phyloP scores from a whole-genome alignment of 2,113 vertebrate genomes.

The Tenrec ecaudatus region DNA sequence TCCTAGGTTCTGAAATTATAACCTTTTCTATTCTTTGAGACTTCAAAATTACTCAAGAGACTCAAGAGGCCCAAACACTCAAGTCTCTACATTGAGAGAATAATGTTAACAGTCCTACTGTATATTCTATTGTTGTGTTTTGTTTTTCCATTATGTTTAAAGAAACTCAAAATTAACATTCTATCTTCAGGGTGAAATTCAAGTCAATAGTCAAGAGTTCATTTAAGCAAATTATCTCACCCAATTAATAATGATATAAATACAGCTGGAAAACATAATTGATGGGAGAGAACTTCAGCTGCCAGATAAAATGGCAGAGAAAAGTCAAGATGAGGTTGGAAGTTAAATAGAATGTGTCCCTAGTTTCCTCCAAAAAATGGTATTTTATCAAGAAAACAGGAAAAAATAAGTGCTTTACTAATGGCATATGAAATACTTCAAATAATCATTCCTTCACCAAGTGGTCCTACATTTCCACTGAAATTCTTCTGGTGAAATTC shows the following conservation, averaged over 20 bases:
- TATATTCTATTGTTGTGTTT: neutral
- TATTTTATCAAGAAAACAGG: neutral
- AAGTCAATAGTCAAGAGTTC: constrained; percentile 6
- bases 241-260: constrained; percentile 47
- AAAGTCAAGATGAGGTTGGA: constrained; percentile 13
- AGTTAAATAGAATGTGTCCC: neutral
- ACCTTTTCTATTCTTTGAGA: neutral
- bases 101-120: neutral
- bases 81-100: neutral
- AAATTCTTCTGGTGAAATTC: neutral
- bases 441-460: neutral
- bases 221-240: constrained; percentile 1
- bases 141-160: neutral
- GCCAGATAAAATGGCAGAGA: neutral
- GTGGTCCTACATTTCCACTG: neutral
- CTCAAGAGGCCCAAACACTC: neutral
- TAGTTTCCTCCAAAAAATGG: neutral
- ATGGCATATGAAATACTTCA: neutral
- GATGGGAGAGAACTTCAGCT: constrained; percentile 36
- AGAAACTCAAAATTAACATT: constrained; percentile 24
- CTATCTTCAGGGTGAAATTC: neutral
- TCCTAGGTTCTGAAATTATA: constrained; percentile 14
- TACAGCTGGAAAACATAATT: neutral
- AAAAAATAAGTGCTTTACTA: neutral
- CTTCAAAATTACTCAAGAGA: neutral